Evolutionary conservation across 2,797 vertebrate species (phyloP), one percentile per base, ranked within the genome.

Genomic region (Rhynchonycteris naso): DNA sequence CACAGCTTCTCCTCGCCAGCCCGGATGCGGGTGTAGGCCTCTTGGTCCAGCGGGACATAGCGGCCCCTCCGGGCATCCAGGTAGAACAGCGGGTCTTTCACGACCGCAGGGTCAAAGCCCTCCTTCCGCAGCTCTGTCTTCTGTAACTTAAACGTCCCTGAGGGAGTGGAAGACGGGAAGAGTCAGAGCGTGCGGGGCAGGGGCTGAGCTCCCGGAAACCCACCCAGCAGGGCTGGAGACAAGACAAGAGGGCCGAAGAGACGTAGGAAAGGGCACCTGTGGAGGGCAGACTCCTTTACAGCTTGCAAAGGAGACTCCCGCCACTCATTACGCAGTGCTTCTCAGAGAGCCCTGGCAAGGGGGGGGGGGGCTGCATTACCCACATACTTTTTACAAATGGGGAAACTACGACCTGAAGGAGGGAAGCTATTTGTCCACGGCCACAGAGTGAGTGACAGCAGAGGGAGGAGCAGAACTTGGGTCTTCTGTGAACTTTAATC

Each of bases 121-220:
- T 99, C 99, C 93, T 99, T 99, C 33, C 99, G 98, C 98, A 99
- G 97, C 1, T 99, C 99, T 7, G 97, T 98, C 98, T 99, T 99
- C 98, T 99, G 99, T 98, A 99, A 99, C 97, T 99, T 99, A 97
- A 99, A 99, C 28, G 99, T 99, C 96, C 99, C 99, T 99, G 97
- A 30, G 78, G 78, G 82, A 0, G 47, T 0, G 12, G 76, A 68
- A 72, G 52, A 50, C n/a, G 38, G 0, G 54, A 68, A 81, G 63
- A 95, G 5, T 61, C n/a, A 96, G 56, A 89, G 66, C 74, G 28
- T 56, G 30, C 3, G 15, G 75, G 78, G 68, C 33, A 59, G 38
- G 50, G 21, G 43, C 59, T 4, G 26, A 86, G 33, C 13, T 61
- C 68, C 24, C 4, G 35, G 59, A 52, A 35, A 66, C 15, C 12